Conservation (phyloP, 2,888 invertebrate genomes). For the Mystacides longicornis region DNA sequence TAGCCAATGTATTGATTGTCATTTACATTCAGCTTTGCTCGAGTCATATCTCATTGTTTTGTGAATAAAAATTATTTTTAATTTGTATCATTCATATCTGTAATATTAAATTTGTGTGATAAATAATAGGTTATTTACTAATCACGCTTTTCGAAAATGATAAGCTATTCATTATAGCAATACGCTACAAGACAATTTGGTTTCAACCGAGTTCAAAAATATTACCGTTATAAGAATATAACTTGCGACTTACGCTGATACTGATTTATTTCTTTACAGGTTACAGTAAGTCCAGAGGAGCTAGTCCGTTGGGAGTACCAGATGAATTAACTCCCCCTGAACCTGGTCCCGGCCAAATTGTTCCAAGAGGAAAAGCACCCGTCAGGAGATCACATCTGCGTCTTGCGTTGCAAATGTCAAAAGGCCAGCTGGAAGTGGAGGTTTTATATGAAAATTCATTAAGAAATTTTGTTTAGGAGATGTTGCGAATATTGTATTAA, state of each 20-base stretch:
- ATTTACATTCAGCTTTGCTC: neutral
- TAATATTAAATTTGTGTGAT: too few species aligned
- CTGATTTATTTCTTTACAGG: constrained; percentile 20
- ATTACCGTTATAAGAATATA: neutral
- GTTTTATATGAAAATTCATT: too few species aligned
- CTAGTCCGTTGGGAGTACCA: constrained; percentile 34
- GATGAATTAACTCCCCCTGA: constrained; percentile 47
- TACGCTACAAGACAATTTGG: too few species aligned
- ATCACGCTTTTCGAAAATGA: too few species aligned
- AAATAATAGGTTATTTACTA: too few species aligned
- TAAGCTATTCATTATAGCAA: too few species aligned
- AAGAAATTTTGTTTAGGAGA: too few species aligned
- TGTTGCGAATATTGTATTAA: too few species aligned
- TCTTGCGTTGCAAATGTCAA: constrained; percentile 81
- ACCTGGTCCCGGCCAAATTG: constrained; percentile 75
- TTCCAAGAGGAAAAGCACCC: constrained; percentile 65
- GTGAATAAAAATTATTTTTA: too few species aligned
- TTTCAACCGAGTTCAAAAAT: neutral
- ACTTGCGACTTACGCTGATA: too few species aligned
- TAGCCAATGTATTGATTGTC: neutral
- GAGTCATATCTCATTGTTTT: neutral
- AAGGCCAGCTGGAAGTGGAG: constrained; percentile 88
- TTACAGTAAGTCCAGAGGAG: constrained; percentile 22
- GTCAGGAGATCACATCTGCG: constrained; percentile 76
- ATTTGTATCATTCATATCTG: too few species aligned